Evolutionary conservation across 2,113 vertebrate species (phyloP).

Genomic region (Trichechus manatus): DNA sequence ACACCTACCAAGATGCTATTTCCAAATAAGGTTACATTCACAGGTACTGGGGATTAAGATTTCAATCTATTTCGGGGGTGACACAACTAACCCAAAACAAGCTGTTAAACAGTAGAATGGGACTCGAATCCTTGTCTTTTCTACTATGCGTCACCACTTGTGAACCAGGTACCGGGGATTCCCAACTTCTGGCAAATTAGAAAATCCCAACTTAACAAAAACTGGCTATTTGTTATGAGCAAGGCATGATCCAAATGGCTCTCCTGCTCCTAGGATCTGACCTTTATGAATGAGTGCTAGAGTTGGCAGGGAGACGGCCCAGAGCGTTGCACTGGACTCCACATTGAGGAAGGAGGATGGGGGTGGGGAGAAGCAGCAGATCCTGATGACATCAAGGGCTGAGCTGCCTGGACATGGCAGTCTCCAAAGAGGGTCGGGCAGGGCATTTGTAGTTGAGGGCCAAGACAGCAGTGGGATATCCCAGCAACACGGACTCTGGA

Average conservation of each 20-base stretch:
- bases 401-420: neutral
- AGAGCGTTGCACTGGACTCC: neutral
- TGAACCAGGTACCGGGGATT: neutral
- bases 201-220: neutral
- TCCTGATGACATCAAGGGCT: neutral
- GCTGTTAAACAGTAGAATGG: neutral
- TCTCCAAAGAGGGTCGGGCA: neutral
- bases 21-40: too few relatives aligned
- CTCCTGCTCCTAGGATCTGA: neutral
- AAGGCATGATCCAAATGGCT: neutral
- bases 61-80: too few relatives aligned
- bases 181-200: neutral
- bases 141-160: neutral
- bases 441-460: neutral
- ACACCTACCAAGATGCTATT: too few relatives aligned
- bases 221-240: neutral
- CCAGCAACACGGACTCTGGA: neutral
- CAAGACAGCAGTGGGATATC: neutral
- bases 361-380: neutral
- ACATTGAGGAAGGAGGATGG: fast-evolving
- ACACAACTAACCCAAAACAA: too few relatives aligned
- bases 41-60: too few relatives aligned
- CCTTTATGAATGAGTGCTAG: neutral
- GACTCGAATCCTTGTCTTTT: neutral
- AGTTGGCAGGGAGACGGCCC: neutral